Base-by-base conservation (phyloP, 2,888 invertebrate genomes). In the Philonicus albiceps region DNA sequence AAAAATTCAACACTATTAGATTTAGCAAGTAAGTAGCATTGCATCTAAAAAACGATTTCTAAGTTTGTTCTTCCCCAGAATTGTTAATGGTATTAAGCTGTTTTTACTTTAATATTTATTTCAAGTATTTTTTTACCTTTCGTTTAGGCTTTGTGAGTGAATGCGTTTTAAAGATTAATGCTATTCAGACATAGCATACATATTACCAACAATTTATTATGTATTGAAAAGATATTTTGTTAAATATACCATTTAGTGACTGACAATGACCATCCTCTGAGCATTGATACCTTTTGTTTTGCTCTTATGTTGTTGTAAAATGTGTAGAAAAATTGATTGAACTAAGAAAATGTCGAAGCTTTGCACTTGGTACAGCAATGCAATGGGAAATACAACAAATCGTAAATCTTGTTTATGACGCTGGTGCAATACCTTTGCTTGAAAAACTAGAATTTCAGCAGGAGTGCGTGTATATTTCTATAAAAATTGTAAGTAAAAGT, bases 1-100 rank as follows among this genome's bases (percentile, higher is more conserved):
- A 73, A 22, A 84, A 8, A 84, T 73, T 84, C 40, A 72, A 84
- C 73, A 84, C 73, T 84, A 84, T 73, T 84, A 73, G 73, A 27
- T 11, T 73, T 84, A 84, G 84, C n/a, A 43, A 73, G 64, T 81
- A 19, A 81, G 55, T 64, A 64, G 64, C 27, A 31, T 81, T 81
- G 31, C 53, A 81, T n/a, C 34, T 13, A 81, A 22, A 64, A 22
- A 27, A 64, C 7, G 2, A 64, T 22, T 64, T 64, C 11, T 64
- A 3, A 22, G 2, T 64, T 64, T 64, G 27, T 64, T 64, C n/a
- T 27, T 19, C 6, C 13, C 11, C 27, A 49, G 19, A 49, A n/a
- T 22, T 55, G 22, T 19, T 55, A 55, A 22, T 0, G 22, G 7
- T 22, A 8, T 22, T 22, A n/a, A 64, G 64, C 27, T 64, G 13